These are phyloP conservation scores for Caranx ignobilis DNA, from an alignment of 2,113 vertebrate species.

Conservation along the genomic window DNA sequence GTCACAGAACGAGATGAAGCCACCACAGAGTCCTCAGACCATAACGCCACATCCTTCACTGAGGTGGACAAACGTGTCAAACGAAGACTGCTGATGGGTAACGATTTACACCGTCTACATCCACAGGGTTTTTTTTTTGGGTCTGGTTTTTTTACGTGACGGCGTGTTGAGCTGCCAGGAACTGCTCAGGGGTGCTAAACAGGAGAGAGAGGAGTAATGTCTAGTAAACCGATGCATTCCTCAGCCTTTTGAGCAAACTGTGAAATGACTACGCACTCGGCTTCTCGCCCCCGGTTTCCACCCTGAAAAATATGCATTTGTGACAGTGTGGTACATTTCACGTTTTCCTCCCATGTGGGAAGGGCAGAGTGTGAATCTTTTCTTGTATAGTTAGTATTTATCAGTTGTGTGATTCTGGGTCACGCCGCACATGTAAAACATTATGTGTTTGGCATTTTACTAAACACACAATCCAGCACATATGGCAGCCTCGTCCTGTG, in stretches of 20 bases:
- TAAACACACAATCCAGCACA: neutral
- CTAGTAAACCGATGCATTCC: constrained; percentile 79
- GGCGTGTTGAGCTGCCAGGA: constrained; percentile 47
- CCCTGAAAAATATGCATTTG: constrained; percentile 78
- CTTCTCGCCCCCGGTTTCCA: constrained; percentile 63
- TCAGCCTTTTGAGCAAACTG: constrained; percentile 84
- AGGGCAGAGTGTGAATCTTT: constrained; percentile 59
- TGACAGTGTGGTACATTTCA: constrained; percentile 84
- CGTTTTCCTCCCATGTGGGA: constrained; percentile 72
- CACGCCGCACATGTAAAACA: constrained; percentile 35
- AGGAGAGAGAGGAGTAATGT: constrained; percentile 53
- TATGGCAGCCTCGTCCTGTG: neutral
- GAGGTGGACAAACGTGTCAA: constrained; percentile 98
- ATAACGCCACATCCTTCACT: constrained; percentile 87
- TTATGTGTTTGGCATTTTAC: constrained; percentile 28
- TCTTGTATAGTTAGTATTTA: constrained; percentile 59
- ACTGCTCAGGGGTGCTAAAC: constrained; percentile 38
- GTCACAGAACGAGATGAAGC: constrained; percentile 89
- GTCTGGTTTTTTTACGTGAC: constrained; percentile 29
- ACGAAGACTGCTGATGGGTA: constrained; percentile 97
- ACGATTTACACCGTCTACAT: constrained; percentile 36
- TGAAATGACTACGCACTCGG: constrained; percentile 80
- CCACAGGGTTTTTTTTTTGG: neutral
- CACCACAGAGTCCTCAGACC: constrained; percentile 84
- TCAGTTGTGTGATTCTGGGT: constrained; percentile 60